Base-by-base conservation (phyloP, 1,140 invertebrate genomes). In the Drosophila ambigua region DNA sequence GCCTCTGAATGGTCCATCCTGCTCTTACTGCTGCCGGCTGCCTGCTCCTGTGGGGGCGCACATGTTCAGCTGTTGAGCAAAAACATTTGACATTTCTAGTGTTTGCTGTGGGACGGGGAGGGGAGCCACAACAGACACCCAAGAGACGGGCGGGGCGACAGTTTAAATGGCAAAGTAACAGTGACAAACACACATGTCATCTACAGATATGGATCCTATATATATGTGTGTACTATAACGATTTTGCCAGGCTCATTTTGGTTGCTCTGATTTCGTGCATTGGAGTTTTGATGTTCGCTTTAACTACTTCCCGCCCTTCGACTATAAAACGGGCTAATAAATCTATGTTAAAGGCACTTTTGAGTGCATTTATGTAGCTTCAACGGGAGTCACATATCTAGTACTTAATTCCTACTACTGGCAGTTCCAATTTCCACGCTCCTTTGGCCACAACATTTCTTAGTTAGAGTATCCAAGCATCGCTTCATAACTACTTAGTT, bases 31-130 rank as follows among this genome's bases (percentile, higher is more conserved):
- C 23, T 46, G 51, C 31, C 20, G 28, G n/a, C 5, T 8, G 51
- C 31, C 20, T 41, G n/a, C 5, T 8, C 7, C 44, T n/a, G n/a
- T 46, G 28, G 31, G 65, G 65, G 41, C 49, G 58, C 75, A 71
- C 51, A 64, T 75, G 53, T 44, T 76, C 58, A 69, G 53, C 72
- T 75, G 53, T 44, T 76, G 65, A 69, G 53, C 72, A 73, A 72
- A 50, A 67, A 60, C 62, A 62, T 72, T 68, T 77, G 73, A 82
- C 73, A 81, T 81, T 68, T 81, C 59, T 73, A 81, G 69, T 82
- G 69, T 66, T 82, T 82, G 72, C 43, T 43, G 41, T 59, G 45
- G 65, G 60, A 9, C 11, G 4, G 4, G 35, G 16, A 45, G 58
- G 57, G 57, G 64, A 20, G 55, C 39, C 52, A 50, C 46, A 48